Percentiles rank a stretch among this genome's conserved stretches.
Conservation (phyloP, 2,113 vertebrate species). For the Callithrix jacchus region DNA sequence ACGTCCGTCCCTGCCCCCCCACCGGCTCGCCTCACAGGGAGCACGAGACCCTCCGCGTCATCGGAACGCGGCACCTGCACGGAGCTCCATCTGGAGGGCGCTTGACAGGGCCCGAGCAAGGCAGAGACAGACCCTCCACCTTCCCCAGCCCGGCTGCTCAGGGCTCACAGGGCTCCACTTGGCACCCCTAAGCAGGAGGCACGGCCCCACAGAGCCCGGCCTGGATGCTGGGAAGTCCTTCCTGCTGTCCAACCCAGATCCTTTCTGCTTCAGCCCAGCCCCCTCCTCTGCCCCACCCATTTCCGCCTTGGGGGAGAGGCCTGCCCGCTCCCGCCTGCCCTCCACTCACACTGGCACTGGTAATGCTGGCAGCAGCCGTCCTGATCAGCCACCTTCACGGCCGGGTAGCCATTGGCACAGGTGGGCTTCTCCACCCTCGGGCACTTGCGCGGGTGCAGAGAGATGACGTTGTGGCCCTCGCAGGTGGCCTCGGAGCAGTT, state of each 20-base stretch:
- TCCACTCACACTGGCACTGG: slow-evolving; percentile 92
- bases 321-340: accelerated
- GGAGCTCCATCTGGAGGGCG: accelerated
- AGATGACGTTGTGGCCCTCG: slow-evolving; percentile 87
- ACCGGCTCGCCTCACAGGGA: too few species aligned
- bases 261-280: accelerated
- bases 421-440: slow-evolving; percentile 83
- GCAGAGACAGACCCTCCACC: background rate
- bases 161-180: background rate
- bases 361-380: slow-evolving; percentile 88
- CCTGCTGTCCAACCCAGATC: background rate
- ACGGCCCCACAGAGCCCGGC: accelerated
- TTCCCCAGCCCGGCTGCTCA: background rate
- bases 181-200: too few species aligned
- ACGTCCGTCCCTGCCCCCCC: accelerated
- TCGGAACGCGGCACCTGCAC: accelerated
- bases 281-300: background rate
- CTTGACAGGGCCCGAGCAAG: background rate
- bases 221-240: accelerated
- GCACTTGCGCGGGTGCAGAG: slow-evolving; percentile 84
- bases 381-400: slow-evolving; percentile 85
- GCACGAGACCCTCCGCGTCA: accelerated
- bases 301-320: background rate
- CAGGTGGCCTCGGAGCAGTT: slow-evolving; percentile 91
- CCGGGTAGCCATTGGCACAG: slow-evolving; percentile 88